Percentiles rank a stretch among this genome's conserved stretches.
These are phyloP conservation scores for Caenorhabditis inopinata DNA, from an alignment of 1,140 invertebrate species.

Conservation along the genomic window DNA sequence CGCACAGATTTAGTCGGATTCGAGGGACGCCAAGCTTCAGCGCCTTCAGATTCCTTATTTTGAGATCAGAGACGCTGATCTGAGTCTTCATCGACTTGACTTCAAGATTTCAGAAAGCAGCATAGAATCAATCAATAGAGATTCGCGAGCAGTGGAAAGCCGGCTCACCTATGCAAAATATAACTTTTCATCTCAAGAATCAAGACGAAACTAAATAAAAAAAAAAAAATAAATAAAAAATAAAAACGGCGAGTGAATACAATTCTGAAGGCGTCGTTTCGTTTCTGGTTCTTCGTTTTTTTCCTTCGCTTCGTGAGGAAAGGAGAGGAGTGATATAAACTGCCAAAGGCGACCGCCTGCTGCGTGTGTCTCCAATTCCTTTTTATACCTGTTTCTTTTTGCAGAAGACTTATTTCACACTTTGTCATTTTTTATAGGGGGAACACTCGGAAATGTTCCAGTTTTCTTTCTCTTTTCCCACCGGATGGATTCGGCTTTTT, in stretches of 20 bases:
- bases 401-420: background rate
- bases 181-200: background rate
- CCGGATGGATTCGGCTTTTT: too few species aligned
- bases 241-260: background rate
- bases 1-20: slow-evolving; percentile 5
- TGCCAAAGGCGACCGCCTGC: background rate
- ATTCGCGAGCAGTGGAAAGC: too few species aligned
- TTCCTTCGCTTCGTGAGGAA: background rate
- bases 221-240: background rate
- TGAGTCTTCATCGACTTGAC: too few species aligned
- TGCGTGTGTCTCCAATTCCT: background rate
- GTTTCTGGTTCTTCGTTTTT: background rate
- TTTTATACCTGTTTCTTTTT: slow-evolving; percentile 17
- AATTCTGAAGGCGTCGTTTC: background rate
- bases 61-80: too few species aligned
- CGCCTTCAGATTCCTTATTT: too few species aligned
- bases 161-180: too few species aligned
- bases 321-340: background rate
- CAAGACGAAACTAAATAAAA: background rate
- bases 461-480: too few species aligned
- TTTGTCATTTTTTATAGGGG: background rate
- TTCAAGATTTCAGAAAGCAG: too few species aligned
- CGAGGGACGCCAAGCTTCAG: too few species aligned
- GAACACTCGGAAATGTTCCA: too few species aligned
- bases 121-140: too few species aligned